Base-by-base conservation (phyloP, 2,888 invertebrate genomes). In the Leptinotarsa peninsularis region DNA sequence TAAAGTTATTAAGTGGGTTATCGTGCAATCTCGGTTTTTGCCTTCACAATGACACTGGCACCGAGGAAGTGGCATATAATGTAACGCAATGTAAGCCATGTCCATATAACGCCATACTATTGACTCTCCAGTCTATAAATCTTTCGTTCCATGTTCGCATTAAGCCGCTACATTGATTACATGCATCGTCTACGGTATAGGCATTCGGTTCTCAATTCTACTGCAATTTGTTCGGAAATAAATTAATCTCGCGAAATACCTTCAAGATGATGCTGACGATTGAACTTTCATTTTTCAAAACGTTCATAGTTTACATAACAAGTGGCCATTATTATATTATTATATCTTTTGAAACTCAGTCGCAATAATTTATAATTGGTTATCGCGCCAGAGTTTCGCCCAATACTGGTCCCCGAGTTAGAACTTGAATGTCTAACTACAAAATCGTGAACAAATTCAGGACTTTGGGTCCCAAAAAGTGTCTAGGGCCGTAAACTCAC, bases 161-260 rank as follows among this genome's bases (percentile, higher is more conserved):
- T 86, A 87, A 75, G 86, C 85, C 86, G 86, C 85, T 86, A 86
- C 87, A 87, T 86, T 87, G 87, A 87, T 87, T 87, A 86, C 86
- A 87, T 86, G 86, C 85, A 86, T 84, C 84, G 86, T 84, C 83
- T 84, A 84, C 84, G 84, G 80, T 83, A 83, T 81, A 83, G 81
- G 74, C 79, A 80, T 72, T 76, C 67, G 80, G 79, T 58, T 58
- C 79, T 80, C 82, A 80, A 81, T 81, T 81, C 81, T 77, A 76
- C 73, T 73, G 80, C 80, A 83, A 84, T 84, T 83, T 83, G 83
- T 82, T 83, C 23, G 78, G 73, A 80, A 82, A 79, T 78, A 80
- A 82, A 82, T 81, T 79, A 70, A 71, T 78, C 72, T 78, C 67
- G 49, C 69, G 10, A 15, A 21, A 4, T 49, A 58, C 49, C 17